Conservation (phyloP, 53 echinoderm and acorn worm genomes). For the Pentamera pediparva region DNA sequence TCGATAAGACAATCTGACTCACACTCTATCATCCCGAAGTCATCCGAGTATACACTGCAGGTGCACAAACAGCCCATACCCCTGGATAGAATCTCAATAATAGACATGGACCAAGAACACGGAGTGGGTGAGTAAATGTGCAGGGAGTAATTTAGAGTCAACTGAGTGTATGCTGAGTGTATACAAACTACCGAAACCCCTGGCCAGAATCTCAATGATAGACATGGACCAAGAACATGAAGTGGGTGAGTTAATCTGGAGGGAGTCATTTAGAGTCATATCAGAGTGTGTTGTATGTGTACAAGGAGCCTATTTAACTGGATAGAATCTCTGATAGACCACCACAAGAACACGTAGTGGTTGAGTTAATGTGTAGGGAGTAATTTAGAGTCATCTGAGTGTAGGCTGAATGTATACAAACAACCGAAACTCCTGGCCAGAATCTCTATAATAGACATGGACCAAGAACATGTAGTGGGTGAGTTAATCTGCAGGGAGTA, state of each 20-base stretch:
- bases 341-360: too few relatives aligned
- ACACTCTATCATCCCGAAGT: constrained; percentile 58
- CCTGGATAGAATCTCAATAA: constrained; percentile 69
- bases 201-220: constrained; percentile 64
- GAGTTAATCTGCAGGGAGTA: neutral
- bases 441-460: constrained; percentile 63
- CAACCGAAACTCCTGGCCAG: constrained; percentile 78
- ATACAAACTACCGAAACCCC: constrained; percentile 62
- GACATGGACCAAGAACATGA: constrained; percentile 45
- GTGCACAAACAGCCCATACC: constrained; percentile 82
- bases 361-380: too few relatives aligned
- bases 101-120: constrained; percentile 57
- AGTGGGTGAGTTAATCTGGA: neutral
- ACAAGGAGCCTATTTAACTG: too few relatives aligned
- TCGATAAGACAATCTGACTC: constrained; percentile 25
- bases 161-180: too few relatives aligned
- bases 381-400: neutral
- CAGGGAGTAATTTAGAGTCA: too few relatives aligned
- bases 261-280: too few relatives aligned
- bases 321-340: too few relatives aligned
- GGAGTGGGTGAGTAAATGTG: constrained; percentile 9
- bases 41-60: constrained; percentile 55
- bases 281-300: too few relatives aligned
- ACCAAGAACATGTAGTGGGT: constrained; percentile 15
- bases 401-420: constrained; percentile 46